Base-by-base conservation (phyloP, 64 coral and sea anemone species). In the Porites lutea region DNA sequence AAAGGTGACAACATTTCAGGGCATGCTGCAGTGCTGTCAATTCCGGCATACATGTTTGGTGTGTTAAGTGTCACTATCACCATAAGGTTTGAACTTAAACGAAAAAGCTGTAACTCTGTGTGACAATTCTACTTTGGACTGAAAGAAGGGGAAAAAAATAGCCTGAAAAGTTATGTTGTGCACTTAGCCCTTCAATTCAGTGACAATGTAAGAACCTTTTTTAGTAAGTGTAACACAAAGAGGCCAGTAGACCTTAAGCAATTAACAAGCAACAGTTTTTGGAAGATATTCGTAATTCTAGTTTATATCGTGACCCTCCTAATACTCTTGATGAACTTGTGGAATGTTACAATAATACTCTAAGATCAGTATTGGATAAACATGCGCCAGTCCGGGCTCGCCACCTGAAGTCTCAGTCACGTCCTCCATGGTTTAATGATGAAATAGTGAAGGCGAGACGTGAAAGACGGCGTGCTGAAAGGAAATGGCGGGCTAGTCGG, bases 241-340 rank as follows among this genome's bases (percentile, higher is more conserved):
- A 54, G 52, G 52, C 52, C 52, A 54, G 52, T 54, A 54, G 52
- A 54, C 52, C 52, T 54, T 54, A 83, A 62, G 11, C 55, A 63
- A 82, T 82, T 82, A 60, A 79, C 79, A 82, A 63, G 23, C 79
- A 82, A 65, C 79, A 82, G 61, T 82, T 82, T 82, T 65, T 82
- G 55, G 55, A 60, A 60, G 79, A 82, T 82, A 82, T 82, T 82
- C 79, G 79, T 82, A 82, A 82, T 65, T 82, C 55, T 20, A 82
- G 79, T 19, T 61, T 82, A 65, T 82, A 20, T 65, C 20, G 55
- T 60, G 61, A 82, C 61, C 79, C 79, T 63, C 79, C 79, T 82
- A 65, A 82, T 82, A 65, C 55, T 82, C 79, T 82, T 63, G 61
- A 82, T 62, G 79, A 82, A 65, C 79, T 82, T 63, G 79, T 82